Evolutionary conservation across 2,113 vertebrate species (phyloP).

Genomic region (Phylloscopus trochiloides): DNA sequence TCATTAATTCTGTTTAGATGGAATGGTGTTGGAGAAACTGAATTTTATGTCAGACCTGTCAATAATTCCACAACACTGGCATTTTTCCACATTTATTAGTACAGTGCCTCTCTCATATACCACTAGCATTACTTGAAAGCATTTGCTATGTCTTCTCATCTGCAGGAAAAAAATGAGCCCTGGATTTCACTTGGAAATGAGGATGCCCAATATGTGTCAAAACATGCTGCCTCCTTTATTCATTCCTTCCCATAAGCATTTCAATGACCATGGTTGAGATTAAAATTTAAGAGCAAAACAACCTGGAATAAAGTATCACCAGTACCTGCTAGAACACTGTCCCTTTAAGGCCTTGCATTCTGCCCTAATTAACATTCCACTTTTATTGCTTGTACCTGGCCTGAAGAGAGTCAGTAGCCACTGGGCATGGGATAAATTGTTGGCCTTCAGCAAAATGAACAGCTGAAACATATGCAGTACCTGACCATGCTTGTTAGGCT

Average conservation of each 20-base stretch:
- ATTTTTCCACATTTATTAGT: background rate
- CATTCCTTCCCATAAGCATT: conserved; percentile 14
- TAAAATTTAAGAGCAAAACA: background rate
- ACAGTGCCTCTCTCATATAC: background rate
- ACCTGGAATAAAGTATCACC: background rate
- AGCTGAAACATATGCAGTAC: conserved; percentile 64
- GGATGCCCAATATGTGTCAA: background rate
- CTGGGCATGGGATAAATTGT: conserved; percentile 71
- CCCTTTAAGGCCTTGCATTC: conserved; percentile 65
- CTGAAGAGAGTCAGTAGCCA: conserved; percentile 58
- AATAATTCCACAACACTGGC: background rate
- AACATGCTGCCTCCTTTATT: background rate
- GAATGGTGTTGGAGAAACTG: conserved; percentile 2
- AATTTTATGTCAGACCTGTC: conserved; percentile 18
- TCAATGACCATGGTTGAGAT: background rate
- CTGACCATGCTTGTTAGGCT: conserved; percentile 73
- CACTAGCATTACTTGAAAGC: background rate
- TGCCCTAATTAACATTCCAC: conserved; percentile 75
- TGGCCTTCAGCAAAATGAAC: conserved; percentile 77
- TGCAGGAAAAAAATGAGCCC: background rate
- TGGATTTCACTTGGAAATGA: background rate
- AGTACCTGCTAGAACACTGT: conserved; percentile 19
- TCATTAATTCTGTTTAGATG: background rate
- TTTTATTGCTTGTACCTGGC: conserved; percentile 66
- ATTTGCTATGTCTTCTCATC: background rate